Conservation (phyloP, 2,113 vertebrate genomes). For the Brachirus orientalis region DNA sequence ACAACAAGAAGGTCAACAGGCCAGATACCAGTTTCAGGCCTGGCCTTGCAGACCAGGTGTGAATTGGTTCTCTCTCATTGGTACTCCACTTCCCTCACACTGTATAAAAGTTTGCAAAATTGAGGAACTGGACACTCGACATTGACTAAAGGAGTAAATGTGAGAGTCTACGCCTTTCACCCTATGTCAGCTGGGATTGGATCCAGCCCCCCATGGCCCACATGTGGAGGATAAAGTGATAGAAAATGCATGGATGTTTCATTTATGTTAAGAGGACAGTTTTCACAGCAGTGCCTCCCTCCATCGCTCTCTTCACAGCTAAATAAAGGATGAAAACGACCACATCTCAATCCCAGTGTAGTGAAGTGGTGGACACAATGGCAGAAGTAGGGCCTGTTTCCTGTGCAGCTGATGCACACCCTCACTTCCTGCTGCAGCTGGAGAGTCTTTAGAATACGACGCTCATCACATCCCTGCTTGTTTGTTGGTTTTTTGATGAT, state of each 20-base stretch:
- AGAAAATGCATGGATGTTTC: constrained; percentile 1
- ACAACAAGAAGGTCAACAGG: no score
- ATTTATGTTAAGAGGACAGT: constrained; percentile 30
- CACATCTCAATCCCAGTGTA: constrained; percentile 34
- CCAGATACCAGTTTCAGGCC: no score
- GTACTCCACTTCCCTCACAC: no score
- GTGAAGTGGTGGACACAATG: constrained; percentile 41
- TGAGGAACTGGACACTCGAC: no score
- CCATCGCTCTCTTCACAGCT: constrained; percentile 37
- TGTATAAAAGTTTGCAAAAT: no score
- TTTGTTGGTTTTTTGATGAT: background rate
- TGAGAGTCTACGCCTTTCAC: no score
- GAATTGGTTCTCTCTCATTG: no score
- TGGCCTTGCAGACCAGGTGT: no score
- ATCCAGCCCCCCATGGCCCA: no score
- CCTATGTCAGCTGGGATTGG: no score
- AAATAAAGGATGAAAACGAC: constrained; percentile 50
- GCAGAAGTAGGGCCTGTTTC: constrained; percentile 35
- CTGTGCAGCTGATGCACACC: constrained; percentile 24
- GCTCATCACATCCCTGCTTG: background rate
- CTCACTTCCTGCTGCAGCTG: constrained; percentile 31
- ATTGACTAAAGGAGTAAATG: no score
- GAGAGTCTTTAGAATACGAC: constrained; percentile 8
- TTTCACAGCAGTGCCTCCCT: constrained; percentile 30
- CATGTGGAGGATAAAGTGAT: no score